These are phyloP conservation scores for Himalopsyche japonica DNA, from an alignment of 2,888 invertebrate genomes.

Conservation along the genomic window DNA sequence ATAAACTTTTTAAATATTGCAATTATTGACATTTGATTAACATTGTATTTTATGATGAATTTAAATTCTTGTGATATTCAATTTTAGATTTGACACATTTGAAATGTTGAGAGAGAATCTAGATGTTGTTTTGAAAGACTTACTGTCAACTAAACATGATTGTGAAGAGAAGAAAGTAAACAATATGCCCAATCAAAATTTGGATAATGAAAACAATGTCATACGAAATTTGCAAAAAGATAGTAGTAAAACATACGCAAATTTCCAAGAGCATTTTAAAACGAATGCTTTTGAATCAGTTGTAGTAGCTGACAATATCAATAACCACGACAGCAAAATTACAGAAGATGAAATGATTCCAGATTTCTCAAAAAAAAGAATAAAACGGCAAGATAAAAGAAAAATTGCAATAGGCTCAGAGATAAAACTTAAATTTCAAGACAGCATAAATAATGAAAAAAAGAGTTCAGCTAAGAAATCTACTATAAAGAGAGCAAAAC, in stretches of 20 bases:
- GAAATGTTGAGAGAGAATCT: conserved; percentile 85
- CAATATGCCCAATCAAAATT: conserved; percentile 46
- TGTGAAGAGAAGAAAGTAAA: neutral
- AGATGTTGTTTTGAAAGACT: conserved; percentile 68
- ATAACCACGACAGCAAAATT: conserved; percentile 35
- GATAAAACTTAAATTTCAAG: neutral
- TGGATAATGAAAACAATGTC: conserved; percentile 44
- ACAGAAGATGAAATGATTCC: conserved; percentile 43
- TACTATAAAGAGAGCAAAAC: neutral
- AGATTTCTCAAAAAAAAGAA: conserved; percentile 40
- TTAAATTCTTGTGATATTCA: too few relatives aligned
- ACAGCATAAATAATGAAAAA: conserved; percentile 4
- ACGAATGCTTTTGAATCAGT: conserved; percentile 43
- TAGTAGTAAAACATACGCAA: neutral
- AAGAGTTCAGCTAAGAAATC: neutral
- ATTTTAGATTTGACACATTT: conserved; percentile 78
- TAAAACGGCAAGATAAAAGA: conserved; percentile 20
- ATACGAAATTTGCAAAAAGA: neutral
- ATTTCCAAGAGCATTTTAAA: neutral
- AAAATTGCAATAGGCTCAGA: too few relatives aligned
- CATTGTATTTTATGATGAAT: too few relatives aligned
- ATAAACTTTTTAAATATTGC: too few relatives aligned
- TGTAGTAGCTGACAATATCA: conserved; percentile 44
- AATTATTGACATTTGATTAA: neutral
- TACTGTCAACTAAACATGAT: conserved; percentile 57